These are phyloP conservation scores for Drosophila suboccidentalis DNA, from an alignment of 2,888 invertebrate species.

Conservation along the genomic window DNA sequence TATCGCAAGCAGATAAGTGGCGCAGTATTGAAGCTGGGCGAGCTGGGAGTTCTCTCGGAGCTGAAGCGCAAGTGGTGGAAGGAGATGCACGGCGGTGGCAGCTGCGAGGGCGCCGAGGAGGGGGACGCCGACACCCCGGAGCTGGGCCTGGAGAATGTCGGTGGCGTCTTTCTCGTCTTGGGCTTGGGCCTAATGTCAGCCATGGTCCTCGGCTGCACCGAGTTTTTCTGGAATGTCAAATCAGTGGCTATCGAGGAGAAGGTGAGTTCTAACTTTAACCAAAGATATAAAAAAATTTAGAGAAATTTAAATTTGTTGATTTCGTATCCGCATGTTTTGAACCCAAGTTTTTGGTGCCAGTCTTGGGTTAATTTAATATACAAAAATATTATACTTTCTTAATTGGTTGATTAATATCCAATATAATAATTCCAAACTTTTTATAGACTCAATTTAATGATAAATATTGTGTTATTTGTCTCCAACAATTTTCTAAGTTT, in stretches of 20 bases:
- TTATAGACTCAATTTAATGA: too few relatives aligned
- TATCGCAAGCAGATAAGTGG: constrained; percentile 93
- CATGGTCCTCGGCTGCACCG: constrained; percentile 91
- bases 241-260: constrained; percentile 92
- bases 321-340: too few relatives aligned
- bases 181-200: constrained; percentile 91
- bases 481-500: too few relatives aligned
- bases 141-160: constrained; percentile 89
- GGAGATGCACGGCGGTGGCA: constrained; percentile 87
- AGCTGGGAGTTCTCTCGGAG: constrained; percentile 92
- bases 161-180: constrained; percentile 96
- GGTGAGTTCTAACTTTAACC: constrained; percentile 85
- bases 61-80: constrained; percentile 98
- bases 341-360: too few relatives aligned
- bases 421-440: too few relatives aligned
- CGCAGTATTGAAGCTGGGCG: constrained; percentile 95
- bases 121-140: constrained; percentile 82
- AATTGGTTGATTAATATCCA: too few relatives aligned
- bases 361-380: too few relatives aligned
- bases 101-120: constrained; percentile 70
- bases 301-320: too few relatives aligned
- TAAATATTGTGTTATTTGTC: too few relatives aligned
- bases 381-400: too few relatives aligned
- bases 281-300: too few relatives aligned
- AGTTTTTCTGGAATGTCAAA: constrained; percentile 94